Evolutionary conservation across 2,113 vertebrate species (phyloP), one percentile per base, ranked within the genome.

Genomic region (Benitochromis conjunctus): DNA sequence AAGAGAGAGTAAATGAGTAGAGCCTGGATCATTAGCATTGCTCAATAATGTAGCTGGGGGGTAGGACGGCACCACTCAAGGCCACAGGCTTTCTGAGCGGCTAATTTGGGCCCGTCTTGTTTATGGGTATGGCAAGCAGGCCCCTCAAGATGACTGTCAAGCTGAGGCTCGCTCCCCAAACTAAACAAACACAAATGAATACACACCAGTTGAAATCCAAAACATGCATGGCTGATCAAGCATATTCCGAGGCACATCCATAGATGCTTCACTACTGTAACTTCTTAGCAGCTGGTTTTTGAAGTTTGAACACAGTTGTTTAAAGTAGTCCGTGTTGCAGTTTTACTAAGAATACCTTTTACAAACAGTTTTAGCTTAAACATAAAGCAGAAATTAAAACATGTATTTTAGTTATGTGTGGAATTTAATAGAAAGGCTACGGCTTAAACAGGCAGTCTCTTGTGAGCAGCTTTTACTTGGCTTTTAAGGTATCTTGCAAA

Each of bases 31-130:
- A 95, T 96, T 96, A 96, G 95, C 95, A 96, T 95, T 92, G 95
- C 94, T 95, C 95, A 96, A 95, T 95, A 95, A 94, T 95, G 92
- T 96, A 95, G 96, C 96, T 95, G 82, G 94, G 90, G 95, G 96
- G 95, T 93, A 96, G 93, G 94, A 95, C 94, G 86, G 66, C 88
- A 88, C 56, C 88, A 93, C 93, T 94, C 96, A 96, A 96, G 96
- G 96, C 95, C 95, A 92, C 85, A 66, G 91, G 91, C 92, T 94
- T 92, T 95, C 92, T 89, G 85, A 92, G 92, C 84, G 66, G 82
- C 95, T 96, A 95, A 95, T 96, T 96, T 96, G 93, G 91, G 89
- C 87, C 87, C 79, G 43, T 89, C 92, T 90, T 92, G 92, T 92
- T 94, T 95, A 91, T 88, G 88, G 87, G 82, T 80, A 81, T 36